Conservation (phyloP, 2,113 vertebrate species). For the Panthera leo region DNA sequence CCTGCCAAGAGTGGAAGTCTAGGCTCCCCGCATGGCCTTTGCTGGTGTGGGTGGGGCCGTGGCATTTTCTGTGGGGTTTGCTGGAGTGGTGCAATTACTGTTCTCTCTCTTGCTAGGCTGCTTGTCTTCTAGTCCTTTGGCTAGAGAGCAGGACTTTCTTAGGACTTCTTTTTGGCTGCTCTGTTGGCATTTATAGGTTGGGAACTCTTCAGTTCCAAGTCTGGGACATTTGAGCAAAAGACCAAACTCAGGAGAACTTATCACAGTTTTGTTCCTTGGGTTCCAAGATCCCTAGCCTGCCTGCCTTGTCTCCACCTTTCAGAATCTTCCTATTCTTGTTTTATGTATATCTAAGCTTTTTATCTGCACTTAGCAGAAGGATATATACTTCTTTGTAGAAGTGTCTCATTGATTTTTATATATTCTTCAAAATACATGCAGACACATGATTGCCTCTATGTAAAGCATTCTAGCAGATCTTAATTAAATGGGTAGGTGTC, state of each 20-base stretch:
- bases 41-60: background rate
- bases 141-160: background rate
- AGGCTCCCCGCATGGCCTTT: background rate
- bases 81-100: background rate
- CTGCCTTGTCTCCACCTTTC: background rate
- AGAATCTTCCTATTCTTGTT: background rate
- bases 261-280: background rate
- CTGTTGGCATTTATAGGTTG: background rate
- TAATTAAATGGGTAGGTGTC: background rate
- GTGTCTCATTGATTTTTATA: constrained; percentile 16
- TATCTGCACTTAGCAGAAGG: background rate
- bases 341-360: background rate
- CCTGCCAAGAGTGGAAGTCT: background rate
- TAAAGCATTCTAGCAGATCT: background rate
- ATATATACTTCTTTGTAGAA: constrained; percentile 23
- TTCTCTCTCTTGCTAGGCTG: background rate
- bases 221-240: background rate
- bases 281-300: background rate
- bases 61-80: background rate
- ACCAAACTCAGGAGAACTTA: background rate
- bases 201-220: background rate
- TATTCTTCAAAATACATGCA: background rate
- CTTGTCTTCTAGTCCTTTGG: background rate
- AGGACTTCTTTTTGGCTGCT: background rate
- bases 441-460: background rate